A percentile compares a stretch with the other conserved stretches of the same genome.
These are phyloP conservation scores for Dexiosoma caninum DNA, from an alignment of 2,888 invertebrate genomes.

Conservation along the genomic window DNA sequence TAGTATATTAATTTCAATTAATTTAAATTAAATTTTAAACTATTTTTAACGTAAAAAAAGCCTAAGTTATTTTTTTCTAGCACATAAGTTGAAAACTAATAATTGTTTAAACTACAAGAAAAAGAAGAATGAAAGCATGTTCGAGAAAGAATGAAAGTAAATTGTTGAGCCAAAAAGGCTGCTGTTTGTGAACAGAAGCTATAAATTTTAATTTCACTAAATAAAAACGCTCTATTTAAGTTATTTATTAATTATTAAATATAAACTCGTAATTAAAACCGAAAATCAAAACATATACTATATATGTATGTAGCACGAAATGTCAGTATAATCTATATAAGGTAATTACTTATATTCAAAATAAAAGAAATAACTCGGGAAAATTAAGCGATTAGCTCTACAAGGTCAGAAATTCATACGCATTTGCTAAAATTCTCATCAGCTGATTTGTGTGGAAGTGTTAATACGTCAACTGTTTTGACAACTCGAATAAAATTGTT, in stretches of 20 bases:
- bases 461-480: no score
- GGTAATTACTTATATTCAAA: conserved; percentile 13
- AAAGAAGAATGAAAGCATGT: conserved; percentile 15
- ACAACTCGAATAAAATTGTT: no score
- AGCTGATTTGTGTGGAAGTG: no score
- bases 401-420: no score
- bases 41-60: no score
- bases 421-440: no score
- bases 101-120: not conserved
- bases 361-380: not conserved
- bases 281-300: not conserved
- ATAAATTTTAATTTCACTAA: conserved; percentile 21
- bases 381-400: not conserved
- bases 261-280: not conserved
- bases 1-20: conserved; percentile 40
- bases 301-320: no score
- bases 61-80: conserved; percentile 40
- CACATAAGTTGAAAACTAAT: conserved; percentile 24
- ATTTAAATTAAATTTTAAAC: conserved; percentile 23
- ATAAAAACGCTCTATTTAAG: conserved; percentile 33
- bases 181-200: conserved; percentile 33
- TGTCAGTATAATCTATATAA: conserved; percentile 35
- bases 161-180: not conserved
- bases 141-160: conserved; percentile 17
- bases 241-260: conserved; percentile 52